Base-by-base conservation (phyloP, 2,888 invertebrate genomes). In the Thereva unica region DNA sequence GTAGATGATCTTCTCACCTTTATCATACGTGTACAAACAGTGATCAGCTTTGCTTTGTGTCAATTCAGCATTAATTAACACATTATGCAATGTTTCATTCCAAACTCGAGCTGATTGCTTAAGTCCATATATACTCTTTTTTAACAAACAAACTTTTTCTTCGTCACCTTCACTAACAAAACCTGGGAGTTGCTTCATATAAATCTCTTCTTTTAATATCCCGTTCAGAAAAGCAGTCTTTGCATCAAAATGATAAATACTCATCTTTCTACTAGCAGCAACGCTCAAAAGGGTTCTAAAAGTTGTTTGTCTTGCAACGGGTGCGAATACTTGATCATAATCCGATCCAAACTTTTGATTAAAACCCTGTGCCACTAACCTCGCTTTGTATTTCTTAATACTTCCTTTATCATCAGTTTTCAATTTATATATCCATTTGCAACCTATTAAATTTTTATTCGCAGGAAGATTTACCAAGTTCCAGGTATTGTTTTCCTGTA, bases 381-480 rank as follows among this genome's bases (percentile, higher is more conserved):
- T 56, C 12, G 69, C 67, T 56, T 67, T 67, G 23, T 45, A 69
- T 45, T 67, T 47, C 9, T 9, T 9, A 8, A 71, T 49, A n/a
- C 66, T 49, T n/a, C 70, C 71, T 57, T 69, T 55, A n/a, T 38
- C 49, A 40, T 67, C 59, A 10, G 61, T 64, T 65, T 73, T 73
- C 7, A 64, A 54, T 64, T 70, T 70, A 45, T 64, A 72, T n/a
- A 72, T 68, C 71, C 71, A 74, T 69, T 72, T 73, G 41, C 69
- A 65, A n/a, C 68, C 67, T 49, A 71, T 71, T 5, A 71, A 55
- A 45, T 71, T 72, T 55, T 69, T 52, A 7, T 64, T 67, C 6
- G 65, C 64, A 35, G 74, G 73, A 38, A 72, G 50, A 23, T 70
- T 67, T 6, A 59, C 55, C 8, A 71, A 52, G 5, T 41, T 64